phyloP scores from a whole-genome alignment of 1,140 invertebrate genomes.

The Drosophila neocordata region DNA sequence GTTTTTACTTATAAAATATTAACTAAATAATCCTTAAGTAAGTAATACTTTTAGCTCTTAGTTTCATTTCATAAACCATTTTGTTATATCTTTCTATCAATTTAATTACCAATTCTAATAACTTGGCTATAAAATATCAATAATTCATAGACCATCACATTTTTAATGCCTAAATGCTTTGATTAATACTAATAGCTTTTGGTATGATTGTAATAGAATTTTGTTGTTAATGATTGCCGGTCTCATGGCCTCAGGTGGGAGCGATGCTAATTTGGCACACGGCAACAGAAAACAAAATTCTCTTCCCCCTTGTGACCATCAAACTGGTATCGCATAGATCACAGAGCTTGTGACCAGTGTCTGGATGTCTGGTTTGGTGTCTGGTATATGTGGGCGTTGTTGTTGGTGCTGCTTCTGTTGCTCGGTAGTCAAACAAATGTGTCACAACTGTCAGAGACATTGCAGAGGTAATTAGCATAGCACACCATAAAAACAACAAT shows the following conservation, averaged over 20 bases:
- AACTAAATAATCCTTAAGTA: too few relatives aligned
- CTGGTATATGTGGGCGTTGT: not conserved
- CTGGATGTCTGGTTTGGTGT: not conserved
- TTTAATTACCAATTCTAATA: too few relatives aligned
- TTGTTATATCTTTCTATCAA: too few relatives aligned
- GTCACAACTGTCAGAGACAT: constrained; percentile 25
- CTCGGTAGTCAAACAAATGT: constrained; percentile 13
- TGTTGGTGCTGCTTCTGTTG: not conserved
- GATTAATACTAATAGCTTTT: not conserved
- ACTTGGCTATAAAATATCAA: too few relatives aligned
- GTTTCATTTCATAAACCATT: too few relatives aligned
- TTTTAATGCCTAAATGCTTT: not conserved
- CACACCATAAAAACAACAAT: constrained; percentile 2
- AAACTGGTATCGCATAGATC: constrained; percentile 5
- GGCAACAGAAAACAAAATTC: not conserved
- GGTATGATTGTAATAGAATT: not conserved
- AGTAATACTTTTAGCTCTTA: too few relatives aligned
- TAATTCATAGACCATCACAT: not conserved
- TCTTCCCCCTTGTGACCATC: not conserved
- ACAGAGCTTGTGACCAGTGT: not conserved
- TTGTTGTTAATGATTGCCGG: not conserved
- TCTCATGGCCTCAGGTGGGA: not conserved
- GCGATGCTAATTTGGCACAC: constrained; percentile 6
- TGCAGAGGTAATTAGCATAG: constrained; percentile 25
- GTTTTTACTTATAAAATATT: too few relatives aligned